These are phyloP conservation scores for Yoshiicerus persimilis DNA, from an alignment of 1,140 invertebrate genomes.

Conservation along the genomic window DNA sequence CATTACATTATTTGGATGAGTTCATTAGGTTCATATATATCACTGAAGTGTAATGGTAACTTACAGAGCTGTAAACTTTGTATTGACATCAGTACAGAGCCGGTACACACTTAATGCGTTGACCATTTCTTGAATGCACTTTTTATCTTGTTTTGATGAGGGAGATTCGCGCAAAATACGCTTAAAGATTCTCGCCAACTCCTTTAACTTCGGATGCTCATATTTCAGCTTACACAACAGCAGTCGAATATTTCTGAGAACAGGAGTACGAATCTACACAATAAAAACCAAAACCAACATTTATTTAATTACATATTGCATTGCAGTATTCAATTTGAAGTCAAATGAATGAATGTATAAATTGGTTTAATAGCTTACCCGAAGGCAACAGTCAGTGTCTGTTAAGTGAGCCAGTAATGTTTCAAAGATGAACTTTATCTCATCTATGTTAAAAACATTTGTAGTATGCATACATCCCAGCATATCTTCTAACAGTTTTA, in stretches of 20 bases:
- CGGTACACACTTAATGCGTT: not conserved
- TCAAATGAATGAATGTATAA: not conserved
- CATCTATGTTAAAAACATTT: not conserved
- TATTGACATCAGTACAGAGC: not conserved
- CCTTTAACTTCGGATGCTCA: not conserved
- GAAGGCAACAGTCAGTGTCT: not conserved
- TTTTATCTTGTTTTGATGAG: not conserved
- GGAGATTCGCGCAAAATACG: not conserved
- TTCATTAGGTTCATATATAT: too few relatives aligned
- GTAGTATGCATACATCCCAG: not conserved
- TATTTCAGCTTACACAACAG: not conserved
- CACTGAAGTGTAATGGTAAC: too few relatives aligned
- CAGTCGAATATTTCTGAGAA: not conserved
- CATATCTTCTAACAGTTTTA: not conserved
- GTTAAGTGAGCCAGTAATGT: not conserved
- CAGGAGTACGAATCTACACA: not conserved
- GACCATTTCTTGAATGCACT: not conserved
- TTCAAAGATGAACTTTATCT: not conserved
- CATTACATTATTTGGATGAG: too few relatives aligned
- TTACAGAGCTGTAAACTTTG: slow-evolving; percentile 1
- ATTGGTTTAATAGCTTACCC: not conserved
- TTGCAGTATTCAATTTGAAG: not conserved
- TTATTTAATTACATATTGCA: not conserved
- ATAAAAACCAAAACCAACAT: not conserved
- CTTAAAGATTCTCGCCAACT: not conserved